Percentiles rank a stretch among this genome's conserved stretches.
phyloP scores from a whole-genome alignment of 2,113 vertebrate genomes.

The Panthera leo region DNA sequence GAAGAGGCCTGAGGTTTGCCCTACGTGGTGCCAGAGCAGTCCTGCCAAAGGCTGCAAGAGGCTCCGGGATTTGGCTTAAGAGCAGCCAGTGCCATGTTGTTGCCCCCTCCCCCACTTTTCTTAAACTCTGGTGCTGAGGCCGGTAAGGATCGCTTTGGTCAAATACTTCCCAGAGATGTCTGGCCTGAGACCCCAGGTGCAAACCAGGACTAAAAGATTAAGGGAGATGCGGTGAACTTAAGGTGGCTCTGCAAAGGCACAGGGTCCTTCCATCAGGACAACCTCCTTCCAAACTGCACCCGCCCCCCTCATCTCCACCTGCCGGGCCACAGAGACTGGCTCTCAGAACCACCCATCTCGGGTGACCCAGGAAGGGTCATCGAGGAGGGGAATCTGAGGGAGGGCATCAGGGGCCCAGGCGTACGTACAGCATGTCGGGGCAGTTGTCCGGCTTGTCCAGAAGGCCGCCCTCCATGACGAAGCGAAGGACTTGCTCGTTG shows the following conservation, averaged over 20 bases:
- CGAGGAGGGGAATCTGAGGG: background rate
- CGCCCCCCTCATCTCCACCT: background rate
- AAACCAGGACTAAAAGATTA: background rate
- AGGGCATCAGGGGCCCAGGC: background rate
- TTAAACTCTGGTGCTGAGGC: background rate
- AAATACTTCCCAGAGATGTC: background rate
- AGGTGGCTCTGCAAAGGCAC: background rate
- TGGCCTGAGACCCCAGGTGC: background rate
- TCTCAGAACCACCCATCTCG: background rate
- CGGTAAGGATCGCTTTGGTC: background rate
- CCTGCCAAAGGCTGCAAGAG: background rate
- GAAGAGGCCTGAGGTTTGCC: background rate
- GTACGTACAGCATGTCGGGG: constrained; percentile 96
- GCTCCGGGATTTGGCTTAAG: background rate
- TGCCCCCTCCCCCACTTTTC: background rate
- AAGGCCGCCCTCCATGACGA: constrained; percentile 98
- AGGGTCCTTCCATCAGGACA: background rate
- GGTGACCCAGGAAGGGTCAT: background rate
- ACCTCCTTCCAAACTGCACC: background rate
- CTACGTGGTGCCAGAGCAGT: background rate
- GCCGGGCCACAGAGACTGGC: background rate
- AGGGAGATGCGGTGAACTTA: background rate
- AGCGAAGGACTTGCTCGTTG: constrained; percentile 98
- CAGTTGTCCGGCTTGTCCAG: constrained; percentile 98
- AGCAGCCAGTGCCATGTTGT: background rate